Conservation (phyloP, 1,140 invertebrate genomes). For the Ditylenchus dipsaci region DNA sequence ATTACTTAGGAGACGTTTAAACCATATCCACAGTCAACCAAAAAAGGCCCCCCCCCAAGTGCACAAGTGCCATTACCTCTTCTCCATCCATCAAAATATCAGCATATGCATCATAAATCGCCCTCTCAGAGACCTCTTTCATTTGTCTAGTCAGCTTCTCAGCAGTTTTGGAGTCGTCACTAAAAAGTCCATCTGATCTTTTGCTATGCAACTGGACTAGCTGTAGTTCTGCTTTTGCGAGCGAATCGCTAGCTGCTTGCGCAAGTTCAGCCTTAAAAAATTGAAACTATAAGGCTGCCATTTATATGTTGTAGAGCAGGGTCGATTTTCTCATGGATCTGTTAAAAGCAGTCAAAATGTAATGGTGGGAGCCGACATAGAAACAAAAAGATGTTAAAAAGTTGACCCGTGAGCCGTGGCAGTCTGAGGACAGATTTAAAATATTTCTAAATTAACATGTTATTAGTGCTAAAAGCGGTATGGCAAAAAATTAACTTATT, state of each 20-base stretch:
- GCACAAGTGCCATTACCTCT: neutral
- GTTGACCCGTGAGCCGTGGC: neutral
- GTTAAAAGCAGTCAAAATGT: too few relatives aligned
- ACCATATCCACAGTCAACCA: too few relatives aligned
- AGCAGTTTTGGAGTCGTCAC: neutral
- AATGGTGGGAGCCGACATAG: too few relatives aligned
- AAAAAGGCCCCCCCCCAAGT: too few relatives aligned
- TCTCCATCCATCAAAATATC: neutral
- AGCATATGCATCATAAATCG: neutral
- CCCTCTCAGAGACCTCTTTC: neutral
- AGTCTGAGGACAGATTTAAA: too few relatives aligned
- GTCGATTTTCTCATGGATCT: too few relatives aligned
- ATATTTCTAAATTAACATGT: too few relatives aligned
- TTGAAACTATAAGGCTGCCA: neutral
- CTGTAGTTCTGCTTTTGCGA: neutral
- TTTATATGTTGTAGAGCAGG: neutral
- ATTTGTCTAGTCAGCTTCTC: neutral
- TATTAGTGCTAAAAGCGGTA: too few relatives aligned
- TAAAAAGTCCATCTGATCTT: neutral
- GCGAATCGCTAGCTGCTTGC: neutral
- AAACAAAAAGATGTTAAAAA: conserved; percentile 21
- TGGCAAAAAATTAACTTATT: too few relatives aligned
- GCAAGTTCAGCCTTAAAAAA: neutral
- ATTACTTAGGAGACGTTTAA: too few relatives aligned
- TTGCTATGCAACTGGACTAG: neutral